Percentiles rank a stretch among this genome's conserved stretches.
Conservation (phyloP, 2,888 invertebrate species). For the Drosophila peninsularis region DNA sequence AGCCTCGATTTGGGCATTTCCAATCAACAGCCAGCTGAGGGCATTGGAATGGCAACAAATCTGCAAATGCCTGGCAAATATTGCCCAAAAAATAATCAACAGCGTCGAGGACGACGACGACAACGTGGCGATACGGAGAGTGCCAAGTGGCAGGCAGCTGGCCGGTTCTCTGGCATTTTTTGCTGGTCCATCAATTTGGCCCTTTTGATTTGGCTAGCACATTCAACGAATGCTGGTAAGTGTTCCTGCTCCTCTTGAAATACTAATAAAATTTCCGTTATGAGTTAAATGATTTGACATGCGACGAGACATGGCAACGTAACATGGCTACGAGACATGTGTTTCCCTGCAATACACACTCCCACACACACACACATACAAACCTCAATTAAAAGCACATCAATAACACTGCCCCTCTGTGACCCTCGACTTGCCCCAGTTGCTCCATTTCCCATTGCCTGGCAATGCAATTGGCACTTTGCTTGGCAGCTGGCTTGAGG, state of each 20-base stretch:
- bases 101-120: conserved; percentile 61
- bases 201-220: conserved; percentile 73
- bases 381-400: conserved; percentile 78
- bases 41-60: conserved; percentile 39
- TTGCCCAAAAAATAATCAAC: conserved; percentile 64
- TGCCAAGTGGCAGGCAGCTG: not conserved
- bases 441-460: conserved; percentile 38
- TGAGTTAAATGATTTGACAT: conserved; percentile 70
- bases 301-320: conserved; percentile 36
- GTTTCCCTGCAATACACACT: conserved; percentile 15
- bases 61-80: conserved; percentile 63
- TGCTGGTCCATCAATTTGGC: conserved; percentile 65
- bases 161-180: conserved; percentile 34
- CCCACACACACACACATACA: conserved; percentile 13
- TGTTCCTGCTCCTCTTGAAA: conserved; percentile 44
- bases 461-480: conserved; percentile 73
- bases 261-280: conserved; percentile 70
- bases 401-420: conserved; percentile 58
- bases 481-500: conserved; percentile 58
- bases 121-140: conserved; percentile 20
- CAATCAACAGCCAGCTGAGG: conserved; percentile 35
- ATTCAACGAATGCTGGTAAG: conserved; percentile 78
- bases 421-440: not conserved
- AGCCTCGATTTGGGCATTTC: conserved; percentile 34
- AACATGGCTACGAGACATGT: conserved; percentile 26